These are phyloP conservation scores for Ostrea edulis DNA, from an alignment of 1,140 invertebrate species.

Conservation along the genomic window DNA sequence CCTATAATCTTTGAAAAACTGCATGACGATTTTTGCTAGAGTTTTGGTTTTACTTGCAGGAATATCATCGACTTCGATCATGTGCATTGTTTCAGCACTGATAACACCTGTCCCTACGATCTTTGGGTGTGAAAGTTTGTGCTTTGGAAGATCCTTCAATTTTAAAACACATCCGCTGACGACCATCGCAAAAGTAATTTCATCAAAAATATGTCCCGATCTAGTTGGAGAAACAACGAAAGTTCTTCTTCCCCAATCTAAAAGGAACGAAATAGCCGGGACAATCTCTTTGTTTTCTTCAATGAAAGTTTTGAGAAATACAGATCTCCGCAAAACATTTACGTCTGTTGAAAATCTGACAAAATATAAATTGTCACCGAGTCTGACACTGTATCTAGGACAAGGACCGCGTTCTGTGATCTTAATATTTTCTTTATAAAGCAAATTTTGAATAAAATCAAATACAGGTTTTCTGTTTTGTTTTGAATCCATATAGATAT, in stretches of 20 bases:
- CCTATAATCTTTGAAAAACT: constrained; percentile 23
- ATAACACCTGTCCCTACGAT: not conserved
- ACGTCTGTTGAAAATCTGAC: not conserved
- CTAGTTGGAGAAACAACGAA: not conserved
- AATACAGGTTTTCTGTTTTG: not conserved
- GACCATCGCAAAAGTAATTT: constrained; percentile 4
- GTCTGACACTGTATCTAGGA: not conserved
- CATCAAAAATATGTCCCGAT: not conserved
- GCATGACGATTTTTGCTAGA: not conserved
- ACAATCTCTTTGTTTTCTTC: not conserved
- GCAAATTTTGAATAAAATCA: not conserved
- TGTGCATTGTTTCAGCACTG: not conserved
- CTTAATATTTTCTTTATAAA: not conserved
- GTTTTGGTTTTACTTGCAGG: not conserved
- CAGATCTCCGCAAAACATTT: not conserved
- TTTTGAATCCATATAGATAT: not conserved
- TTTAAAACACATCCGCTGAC: not conserved
- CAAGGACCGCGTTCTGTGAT: not conserved
- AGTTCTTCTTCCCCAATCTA: constrained; percentile 4
- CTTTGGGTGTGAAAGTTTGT: not conserved
- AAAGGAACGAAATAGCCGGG: not conserved
- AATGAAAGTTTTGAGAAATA: not conserved
- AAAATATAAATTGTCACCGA: not conserved
- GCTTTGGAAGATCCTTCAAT: not conserved
- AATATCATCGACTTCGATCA: not conserved